Percentiles rank a stretch among this genome's conserved stretches.
Evolutionary conservation across 2,888 invertebrate species (phyloP).

Genomic region (Lucinisca nassula): DNA sequence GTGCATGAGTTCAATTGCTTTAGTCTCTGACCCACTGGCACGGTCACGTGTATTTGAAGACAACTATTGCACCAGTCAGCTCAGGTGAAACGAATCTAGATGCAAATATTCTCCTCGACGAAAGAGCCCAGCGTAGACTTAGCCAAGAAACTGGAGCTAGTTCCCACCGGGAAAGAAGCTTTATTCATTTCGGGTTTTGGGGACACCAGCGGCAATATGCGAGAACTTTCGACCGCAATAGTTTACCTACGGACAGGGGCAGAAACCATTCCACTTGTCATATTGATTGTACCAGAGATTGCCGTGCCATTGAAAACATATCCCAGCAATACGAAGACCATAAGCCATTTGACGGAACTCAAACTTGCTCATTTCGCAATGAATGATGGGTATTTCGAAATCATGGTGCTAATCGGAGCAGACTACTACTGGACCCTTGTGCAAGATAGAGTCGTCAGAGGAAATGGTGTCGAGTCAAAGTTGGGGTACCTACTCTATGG

Average conservation of each 20-base stretch:
- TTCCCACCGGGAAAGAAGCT: neutral
- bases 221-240: neutral
- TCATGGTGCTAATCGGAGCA: neutral
- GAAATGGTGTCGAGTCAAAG: neutral
- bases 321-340: no score
- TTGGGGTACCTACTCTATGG: neutral
- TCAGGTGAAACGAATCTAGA: neutral
- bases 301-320: neutral
- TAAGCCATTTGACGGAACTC: neutral
- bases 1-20: neutral
- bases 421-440: neutral
- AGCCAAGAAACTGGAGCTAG: neutral
- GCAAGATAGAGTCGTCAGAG: constrained; percentile 6
- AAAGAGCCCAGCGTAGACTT: neutral
- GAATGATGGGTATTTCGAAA: neutral
- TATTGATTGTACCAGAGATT: neutral
- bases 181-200: no score
- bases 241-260: neutral
- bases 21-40: neutral
- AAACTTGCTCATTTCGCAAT: constrained; percentile 2
- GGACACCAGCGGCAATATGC: neutral
- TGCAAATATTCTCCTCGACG: neutral
- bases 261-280: neutral
- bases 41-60: neutral
- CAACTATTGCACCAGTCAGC: neutral